Conservation (phyloP, 2,797 vertebrate species). For the Gymnoscopelus braueri region DNA sequence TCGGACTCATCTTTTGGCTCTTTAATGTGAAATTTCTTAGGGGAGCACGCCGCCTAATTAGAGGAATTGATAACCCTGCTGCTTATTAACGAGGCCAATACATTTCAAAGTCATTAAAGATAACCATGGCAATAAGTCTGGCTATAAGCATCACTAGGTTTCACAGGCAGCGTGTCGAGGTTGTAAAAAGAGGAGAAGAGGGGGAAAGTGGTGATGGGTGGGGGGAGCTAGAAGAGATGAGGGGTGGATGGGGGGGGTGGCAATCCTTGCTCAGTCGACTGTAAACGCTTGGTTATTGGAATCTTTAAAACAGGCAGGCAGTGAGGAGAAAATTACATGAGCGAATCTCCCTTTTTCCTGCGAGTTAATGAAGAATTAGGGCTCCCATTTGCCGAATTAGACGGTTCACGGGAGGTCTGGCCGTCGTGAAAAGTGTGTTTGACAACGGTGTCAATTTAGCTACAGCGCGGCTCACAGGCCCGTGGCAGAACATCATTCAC, state of each 20-base stretch:
- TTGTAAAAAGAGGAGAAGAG: constrained; percentile 70
- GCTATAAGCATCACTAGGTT: constrained; percentile 91
- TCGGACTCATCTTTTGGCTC: constrained; percentile 85
- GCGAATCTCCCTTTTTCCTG: constrained; percentile 88
- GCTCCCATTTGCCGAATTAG: constrained; percentile 94
- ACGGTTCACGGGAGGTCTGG: constrained; percentile 89
- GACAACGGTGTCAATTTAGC: constrained; percentile 92
- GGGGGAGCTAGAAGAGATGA: constrained; percentile 2
- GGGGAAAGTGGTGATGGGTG: constrained; percentile 19
- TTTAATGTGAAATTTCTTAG: constrained; percentile 95
- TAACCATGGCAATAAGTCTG: constrained; percentile 97
- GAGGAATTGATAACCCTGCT: constrained; percentile 97
- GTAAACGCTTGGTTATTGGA: constrained; percentile 94
- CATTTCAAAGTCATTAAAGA: constrained; percentile 99
- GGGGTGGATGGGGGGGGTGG: constrained; percentile 67
- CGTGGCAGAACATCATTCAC: constrained; percentile 90
- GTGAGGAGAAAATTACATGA: constrained; percentile 93
- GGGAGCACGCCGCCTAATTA: constrained; percentile 95
- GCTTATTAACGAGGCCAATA: constrained; percentile 98
- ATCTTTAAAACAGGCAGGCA: constrained; percentile 90
- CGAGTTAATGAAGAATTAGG: constrained; percentile 97
- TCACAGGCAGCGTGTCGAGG: constrained; percentile 84
- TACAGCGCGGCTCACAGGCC: constrained; percentile 80
- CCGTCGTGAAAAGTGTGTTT: constrained; percentile 83
- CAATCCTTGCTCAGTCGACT: constrained; percentile 93